These are phyloP conservation scores for Palaemon carinicauda DNA, from an alignment of 1,140 invertebrate species.

Conservation along the genomic window DNA sequence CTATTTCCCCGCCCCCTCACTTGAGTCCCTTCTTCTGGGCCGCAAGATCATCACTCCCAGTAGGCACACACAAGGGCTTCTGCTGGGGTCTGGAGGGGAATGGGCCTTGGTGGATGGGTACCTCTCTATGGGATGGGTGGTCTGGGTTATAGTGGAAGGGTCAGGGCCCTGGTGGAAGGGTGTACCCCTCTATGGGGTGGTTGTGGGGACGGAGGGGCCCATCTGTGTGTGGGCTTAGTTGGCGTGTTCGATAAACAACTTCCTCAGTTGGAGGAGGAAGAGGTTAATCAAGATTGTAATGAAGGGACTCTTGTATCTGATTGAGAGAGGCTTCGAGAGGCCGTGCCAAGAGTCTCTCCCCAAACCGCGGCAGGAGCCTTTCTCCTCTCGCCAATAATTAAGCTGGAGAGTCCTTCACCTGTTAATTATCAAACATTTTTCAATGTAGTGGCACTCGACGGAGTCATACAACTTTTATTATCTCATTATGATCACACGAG, in stretches of 20 bases:
- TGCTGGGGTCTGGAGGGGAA: no score
- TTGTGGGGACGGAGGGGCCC: no score
- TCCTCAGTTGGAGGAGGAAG: background rate
- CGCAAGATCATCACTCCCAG: no score
- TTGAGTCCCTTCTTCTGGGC: no score
- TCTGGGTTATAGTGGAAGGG: no score
- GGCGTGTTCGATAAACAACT: slow-evolving; percentile 14
- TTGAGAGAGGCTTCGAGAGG: background rate
- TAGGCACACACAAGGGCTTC: no score
- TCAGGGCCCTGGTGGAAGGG: no score
- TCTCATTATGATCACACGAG: slow-evolving; percentile 37
- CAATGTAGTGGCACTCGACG: slow-evolving; percentile 1
- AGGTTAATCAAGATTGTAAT: slow-evolving; percentile 34
- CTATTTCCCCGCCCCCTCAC: no score
- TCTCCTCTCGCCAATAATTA: slow-evolving; percentile 32
- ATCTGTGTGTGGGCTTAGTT: no score
- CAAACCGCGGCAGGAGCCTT: background rate
- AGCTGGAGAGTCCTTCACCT: slow-evolving; percentile 25
- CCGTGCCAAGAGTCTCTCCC: background rate
- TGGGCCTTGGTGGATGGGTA: no score
- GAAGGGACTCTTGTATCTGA: slow-evolving; percentile 26
- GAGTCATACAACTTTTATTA: background rate
- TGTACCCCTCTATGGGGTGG: no score
- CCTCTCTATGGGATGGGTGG: no score
- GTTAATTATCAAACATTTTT: slow-evolving; percentile 50